These are phyloP conservation scores for Ormyrus thymus DNA, from an alignment of 2,888 invertebrate species.

Conservation along the genomic window DNA sequence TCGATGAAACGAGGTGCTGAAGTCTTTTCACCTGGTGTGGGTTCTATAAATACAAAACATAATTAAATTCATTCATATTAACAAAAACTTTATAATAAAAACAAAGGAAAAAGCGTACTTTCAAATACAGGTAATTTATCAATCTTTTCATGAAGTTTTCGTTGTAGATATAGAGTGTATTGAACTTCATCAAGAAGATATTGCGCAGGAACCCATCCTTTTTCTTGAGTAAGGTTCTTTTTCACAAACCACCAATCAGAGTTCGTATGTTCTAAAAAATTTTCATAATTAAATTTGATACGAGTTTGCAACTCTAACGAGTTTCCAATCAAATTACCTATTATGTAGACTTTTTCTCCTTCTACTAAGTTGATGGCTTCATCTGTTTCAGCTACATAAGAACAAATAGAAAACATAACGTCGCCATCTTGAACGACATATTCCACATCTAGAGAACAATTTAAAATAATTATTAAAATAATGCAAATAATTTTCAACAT, in stretches of 20 bases:
- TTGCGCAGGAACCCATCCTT: constrained; percentile 95
- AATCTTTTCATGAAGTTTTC: constrained; percentile 92
- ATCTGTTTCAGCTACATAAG: constrained; percentile 90
- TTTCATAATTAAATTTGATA: constrained; percentile 1
- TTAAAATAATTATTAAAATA: not conserved
- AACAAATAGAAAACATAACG: constrained; percentile 88
- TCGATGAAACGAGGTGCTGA: constrained; percentile 90
- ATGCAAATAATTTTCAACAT: not conserved
- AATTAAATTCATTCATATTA: not conserved
- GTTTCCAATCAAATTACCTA: constrained; percentile 77
- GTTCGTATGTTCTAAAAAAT: constrained; percentile 83
- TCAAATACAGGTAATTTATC: constrained; percentile 94
- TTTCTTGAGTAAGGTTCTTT: constrained; percentile 92
- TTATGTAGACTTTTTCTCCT: constrained; percentile 90
- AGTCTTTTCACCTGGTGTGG: constrained; percentile 85
- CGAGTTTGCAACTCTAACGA: not conserved
- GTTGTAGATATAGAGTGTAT: constrained; percentile 89
- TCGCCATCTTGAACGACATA: constrained; percentile 83
- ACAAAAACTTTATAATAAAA: not conserved
- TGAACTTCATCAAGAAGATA: constrained; percentile 88
- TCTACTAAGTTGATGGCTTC: constrained; percentile 93
- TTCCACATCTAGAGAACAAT: constrained; percentile 7
- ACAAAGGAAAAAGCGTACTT: constrained; percentile 79
- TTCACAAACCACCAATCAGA: constrained; percentile 95
- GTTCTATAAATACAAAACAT: constrained; percentile 79